Percentiles rank a stretch among this genome's conserved stretches.
Conservation (phyloP, 2,113 vertebrate genomes). For the Malurus alboscapulatus region DNA sequence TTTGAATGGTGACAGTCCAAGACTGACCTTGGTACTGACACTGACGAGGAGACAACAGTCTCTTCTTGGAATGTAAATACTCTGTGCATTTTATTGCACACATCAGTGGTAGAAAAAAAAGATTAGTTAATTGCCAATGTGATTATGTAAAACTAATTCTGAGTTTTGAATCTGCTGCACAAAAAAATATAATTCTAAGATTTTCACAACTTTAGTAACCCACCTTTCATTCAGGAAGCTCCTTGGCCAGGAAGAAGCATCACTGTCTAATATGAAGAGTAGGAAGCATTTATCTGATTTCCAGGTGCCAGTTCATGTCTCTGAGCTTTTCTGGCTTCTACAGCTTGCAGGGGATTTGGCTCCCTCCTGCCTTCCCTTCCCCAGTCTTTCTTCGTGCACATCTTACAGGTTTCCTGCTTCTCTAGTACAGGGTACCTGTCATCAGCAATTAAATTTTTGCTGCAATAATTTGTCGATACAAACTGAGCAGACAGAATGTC, state of each 20-base stretch:
- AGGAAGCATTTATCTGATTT: neutral
- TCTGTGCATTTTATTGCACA: neutral
- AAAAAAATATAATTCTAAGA: neutral
- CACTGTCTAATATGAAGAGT: rapidly evolving
- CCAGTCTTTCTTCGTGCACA: neutral
- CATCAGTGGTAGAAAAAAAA: neutral
- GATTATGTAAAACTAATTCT: neutral
- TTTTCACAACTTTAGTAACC: neutral
- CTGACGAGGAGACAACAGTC: neutral
- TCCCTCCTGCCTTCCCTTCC: neutral
- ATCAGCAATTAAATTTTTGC: neutral
- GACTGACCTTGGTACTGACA: neutral
- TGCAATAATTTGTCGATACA: neutral
- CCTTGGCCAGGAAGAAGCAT: neutral
- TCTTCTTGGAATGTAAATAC: neutral
- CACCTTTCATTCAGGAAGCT: neutral
- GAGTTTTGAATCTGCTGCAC: neutral
- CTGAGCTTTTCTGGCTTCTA: neutral
- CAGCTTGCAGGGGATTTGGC: neutral
- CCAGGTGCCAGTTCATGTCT: neutral
- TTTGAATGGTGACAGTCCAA: neutral
- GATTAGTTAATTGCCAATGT: neutral
- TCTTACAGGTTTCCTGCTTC: neutral
- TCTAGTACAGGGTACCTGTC: neutral
- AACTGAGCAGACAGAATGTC: neutral